Conservation (phyloP, 2,888 invertebrate species). For the Pyrrhia umbra region DNA sequence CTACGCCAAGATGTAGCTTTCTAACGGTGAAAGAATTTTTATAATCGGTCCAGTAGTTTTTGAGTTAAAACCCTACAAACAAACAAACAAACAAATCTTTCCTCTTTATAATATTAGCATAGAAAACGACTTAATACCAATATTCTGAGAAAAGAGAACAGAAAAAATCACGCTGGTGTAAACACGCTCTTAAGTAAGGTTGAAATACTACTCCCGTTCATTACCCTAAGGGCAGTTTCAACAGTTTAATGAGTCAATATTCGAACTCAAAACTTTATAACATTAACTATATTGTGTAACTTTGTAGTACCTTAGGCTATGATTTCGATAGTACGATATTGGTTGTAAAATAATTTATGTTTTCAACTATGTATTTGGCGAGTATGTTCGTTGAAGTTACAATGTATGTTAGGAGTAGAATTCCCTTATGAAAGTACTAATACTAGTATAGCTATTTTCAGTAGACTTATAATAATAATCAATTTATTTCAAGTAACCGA, state of each 20-base stretch:
- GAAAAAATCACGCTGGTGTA: no score
- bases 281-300: slow-evolving; percentile 56
- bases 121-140: no score
- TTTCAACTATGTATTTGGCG: neutral
- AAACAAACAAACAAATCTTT: no score
- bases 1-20: no score
- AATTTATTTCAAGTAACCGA: no score
- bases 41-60: no score
- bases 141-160: no score
- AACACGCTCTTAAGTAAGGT: slow-evolving; percentile 23
- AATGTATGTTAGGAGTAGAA: neutral
- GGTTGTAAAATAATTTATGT: slow-evolving; percentile 54
- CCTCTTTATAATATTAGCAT: no score
- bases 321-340: slow-evolving; percentile 35
- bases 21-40: no score
- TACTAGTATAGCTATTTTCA: neutral
- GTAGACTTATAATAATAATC: no score
- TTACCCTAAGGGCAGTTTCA: slow-evolving; percentile 40
- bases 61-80: no score
- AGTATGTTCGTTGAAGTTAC: slow-evolving; percentile 3
- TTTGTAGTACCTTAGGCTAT: slow-evolving; percentile 43
- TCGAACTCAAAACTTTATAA: slow-evolving; percentile 52
- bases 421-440: neutral
- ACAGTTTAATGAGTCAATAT: slow-evolving; percentile 58
- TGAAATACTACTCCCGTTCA: slow-evolving; percentile 22